These are phyloP conservation scores for Lydus trimaculatus DNA, from an alignment of 2,888 invertebrate genomes.

Conservation along the genomic window DNA sequence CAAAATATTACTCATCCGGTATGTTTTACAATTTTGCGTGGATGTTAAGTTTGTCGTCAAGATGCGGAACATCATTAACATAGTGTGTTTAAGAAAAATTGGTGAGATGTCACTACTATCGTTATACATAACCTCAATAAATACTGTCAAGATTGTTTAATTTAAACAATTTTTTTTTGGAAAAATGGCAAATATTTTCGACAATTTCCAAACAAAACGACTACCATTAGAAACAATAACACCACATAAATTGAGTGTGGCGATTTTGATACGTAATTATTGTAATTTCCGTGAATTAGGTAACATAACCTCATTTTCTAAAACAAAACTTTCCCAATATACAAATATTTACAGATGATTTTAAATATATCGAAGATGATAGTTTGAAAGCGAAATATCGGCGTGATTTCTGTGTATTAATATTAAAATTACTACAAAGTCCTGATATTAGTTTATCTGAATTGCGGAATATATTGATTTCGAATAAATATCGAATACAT, in stretches of 20 bases:
- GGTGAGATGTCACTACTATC: not conserved
- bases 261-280: conserved; percentile 79
- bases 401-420: conserved; percentile 81
- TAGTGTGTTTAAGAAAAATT: too few relatives aligned
- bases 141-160: not conserved
- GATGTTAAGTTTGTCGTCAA: too few relatives aligned
- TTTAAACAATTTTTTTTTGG: not conserved
- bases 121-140: conserved; percentile 5
- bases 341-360: conserved; percentile 59
- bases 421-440: conserved; percentile 82
- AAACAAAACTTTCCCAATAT: conserved; percentile 6
- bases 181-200: conserved; percentile 8
- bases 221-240: conserved; percentile 68
- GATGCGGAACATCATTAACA: too few relatives aligned
- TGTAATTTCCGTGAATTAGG: conserved; percentile 67
- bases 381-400: conserved; percentile 68
- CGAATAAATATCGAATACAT: conserved; percentile 67
- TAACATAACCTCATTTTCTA: conserved; percentile 16
- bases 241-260: conserved; percentile 81
- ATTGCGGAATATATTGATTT: conserved; percentile 70
- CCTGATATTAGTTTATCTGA: conserved; percentile 79
- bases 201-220: conserved; percentile 43
- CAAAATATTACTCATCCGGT: too few relatives aligned
- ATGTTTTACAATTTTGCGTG: not conserved
- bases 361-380: conserved; percentile 58